A percentile compares a stretch with the other conserved stretches of the same genome.
Evolutionary conservation across 2,797 vertebrate species (phyloP).

Genomic region (Manis crassicaudata): DNA sequence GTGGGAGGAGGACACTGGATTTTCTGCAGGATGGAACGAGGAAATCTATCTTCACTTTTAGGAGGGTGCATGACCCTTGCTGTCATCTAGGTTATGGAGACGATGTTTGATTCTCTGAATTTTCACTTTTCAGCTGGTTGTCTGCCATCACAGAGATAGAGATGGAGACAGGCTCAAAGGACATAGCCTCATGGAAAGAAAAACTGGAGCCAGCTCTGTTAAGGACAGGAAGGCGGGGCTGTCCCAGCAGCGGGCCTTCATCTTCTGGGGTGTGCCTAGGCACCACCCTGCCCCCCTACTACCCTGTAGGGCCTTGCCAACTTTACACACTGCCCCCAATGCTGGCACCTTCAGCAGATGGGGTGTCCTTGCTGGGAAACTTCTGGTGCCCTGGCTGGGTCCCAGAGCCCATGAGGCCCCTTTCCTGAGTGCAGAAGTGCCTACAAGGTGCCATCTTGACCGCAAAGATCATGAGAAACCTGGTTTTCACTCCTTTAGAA

Average conservation of each 20-base stretch:
- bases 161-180: not conserved
- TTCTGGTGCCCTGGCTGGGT: not conserved
- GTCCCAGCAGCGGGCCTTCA: no score
- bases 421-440: not conserved
- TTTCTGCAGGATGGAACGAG: not conserved
- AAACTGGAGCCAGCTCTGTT: not conserved
- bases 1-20: not conserved
- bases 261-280: not conserved
- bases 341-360: no score
- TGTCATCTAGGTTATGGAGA: not conserved
- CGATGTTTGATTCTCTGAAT: not conserved
- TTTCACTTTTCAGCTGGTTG: not conserved
- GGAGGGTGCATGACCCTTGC: not conserved
- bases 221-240: not conserved
- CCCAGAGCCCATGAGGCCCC: not conserved
- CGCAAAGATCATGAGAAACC: not conserved
- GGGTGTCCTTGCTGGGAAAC: not conserved
- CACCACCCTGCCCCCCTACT: not conserved
- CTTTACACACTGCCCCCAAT: slow-evolving; percentile 13
- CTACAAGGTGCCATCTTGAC: not conserved
- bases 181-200: not conserved
- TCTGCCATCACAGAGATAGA: not conserved
- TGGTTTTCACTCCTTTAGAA: not conserved
- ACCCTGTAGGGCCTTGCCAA: not conserved
- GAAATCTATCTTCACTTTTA: not conserved